phyloP scores from a whole-genome alignment of 2,888 invertebrate genomes.

The Amblyjoppa fuscipennis region DNA sequence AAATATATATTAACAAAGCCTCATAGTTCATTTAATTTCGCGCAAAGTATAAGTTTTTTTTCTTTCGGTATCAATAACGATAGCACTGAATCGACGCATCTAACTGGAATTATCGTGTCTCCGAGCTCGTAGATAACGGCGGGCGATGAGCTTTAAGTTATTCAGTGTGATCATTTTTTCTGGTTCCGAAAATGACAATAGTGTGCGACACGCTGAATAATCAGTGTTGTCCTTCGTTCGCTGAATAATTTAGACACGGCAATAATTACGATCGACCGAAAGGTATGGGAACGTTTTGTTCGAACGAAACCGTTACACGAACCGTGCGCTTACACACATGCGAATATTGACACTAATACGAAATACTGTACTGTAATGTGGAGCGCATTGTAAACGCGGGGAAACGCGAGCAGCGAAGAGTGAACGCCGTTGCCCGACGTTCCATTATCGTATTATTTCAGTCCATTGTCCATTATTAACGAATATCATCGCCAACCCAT shows the following conservation, averaged over 20 bases:
- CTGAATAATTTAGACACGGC: slow-evolving; percentile 42
- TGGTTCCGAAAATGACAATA: not conserved
- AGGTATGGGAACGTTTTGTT: slow-evolving; percentile 44
- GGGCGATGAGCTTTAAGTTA: not conserved
- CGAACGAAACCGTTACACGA: slow-evolving; percentile 30
- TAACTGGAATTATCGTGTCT: not conserved
- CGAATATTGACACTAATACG: not conserved
- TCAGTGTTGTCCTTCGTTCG: not conserved
- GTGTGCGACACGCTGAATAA: not conserved
- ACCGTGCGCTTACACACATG: not conserved
- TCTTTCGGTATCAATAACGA: too few relatives aligned
- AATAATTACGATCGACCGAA: slow-evolving; percentile 50
- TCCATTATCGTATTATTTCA: slow-evolving; percentile 44
- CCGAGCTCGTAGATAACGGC: not conserved
- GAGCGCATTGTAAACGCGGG: not conserved
- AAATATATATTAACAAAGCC: not conserved
- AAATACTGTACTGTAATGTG: slow-evolving; percentile 14
- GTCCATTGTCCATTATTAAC: slow-evolving; percentile 34
- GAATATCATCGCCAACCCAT: slow-evolving; percentile 43
- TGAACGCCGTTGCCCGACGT: slow-evolving; percentile 2
- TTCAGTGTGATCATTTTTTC: not conserved
- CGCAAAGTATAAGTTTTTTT: too few relatives aligned
- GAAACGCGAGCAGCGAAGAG: slow-evolving; percentile 26
- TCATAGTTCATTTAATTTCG: too few relatives aligned
- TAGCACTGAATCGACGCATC: not conserved